Percentiles rank a stretch among this genome's conserved stretches.
Evolutionary conservation across 2,113 vertebrate genomes (phyloP).

Genomic region (Ciconia boyciana): DNA sequence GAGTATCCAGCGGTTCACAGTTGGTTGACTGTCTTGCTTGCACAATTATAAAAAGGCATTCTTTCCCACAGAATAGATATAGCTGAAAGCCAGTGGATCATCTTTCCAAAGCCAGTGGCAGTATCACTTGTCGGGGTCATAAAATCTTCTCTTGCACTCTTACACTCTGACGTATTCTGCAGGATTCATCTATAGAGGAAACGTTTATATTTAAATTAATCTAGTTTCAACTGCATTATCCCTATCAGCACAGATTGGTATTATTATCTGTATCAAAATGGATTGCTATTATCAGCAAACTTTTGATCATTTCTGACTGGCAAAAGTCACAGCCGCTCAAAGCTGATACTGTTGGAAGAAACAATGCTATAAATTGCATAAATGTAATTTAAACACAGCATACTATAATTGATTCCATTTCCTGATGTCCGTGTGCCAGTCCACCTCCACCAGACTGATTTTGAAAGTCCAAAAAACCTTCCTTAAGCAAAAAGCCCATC

Average conservation of each 20-base stretch:
- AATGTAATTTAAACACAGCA: not conserved
- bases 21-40: not conserved
- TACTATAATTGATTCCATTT: not conserved
- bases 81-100: not conserved
- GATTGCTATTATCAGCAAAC: not conserved
- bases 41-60: not conserved
- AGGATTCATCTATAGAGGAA: not conserved
- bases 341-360: not conserved
- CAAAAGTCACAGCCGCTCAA: not conserved
- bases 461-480: not conserved
- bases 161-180: not conserved
- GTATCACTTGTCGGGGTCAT: not conserved
- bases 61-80: not conserved
- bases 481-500: not conserved
- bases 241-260: not conserved
- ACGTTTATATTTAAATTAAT: not conserved
- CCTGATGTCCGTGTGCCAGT: not conserved
- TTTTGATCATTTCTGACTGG: not conserved
- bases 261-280: not conserved
- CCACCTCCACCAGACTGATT: not conserved
- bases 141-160: not conserved
- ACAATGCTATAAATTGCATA: not conserved
- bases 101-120: not conserved
- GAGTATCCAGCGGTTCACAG: not conserved
- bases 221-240: not conserved